phyloP scores from a whole-genome alignment of 2,888 invertebrate species.

The Lycocerus yunnanus region DNA sequence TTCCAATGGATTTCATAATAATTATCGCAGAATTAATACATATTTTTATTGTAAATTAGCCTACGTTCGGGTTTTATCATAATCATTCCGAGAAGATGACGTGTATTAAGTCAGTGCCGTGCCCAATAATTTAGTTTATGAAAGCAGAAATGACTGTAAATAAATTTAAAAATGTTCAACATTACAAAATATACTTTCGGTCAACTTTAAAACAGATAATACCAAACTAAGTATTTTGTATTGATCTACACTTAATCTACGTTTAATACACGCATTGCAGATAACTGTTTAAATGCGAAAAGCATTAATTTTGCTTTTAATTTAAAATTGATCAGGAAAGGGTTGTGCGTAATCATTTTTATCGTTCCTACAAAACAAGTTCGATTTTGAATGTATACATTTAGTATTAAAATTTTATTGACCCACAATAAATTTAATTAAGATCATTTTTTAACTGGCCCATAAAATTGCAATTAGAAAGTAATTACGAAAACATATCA shows the following conservation, averaged over 20 bases:
- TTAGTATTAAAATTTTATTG: conserved; percentile 19
- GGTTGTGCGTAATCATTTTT: conserved; percentile 32
- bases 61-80: too few relatives aligned
- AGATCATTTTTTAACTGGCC: not conserved
- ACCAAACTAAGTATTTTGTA: conserved; percentile 8
- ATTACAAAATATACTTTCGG: not conserved
- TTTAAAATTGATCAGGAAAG: conserved; percentile 31
- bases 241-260: conserved; percentile 27
- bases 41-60: too few relatives aligned
- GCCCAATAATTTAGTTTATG: not conserved
- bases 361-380: conserved; percentile 25
- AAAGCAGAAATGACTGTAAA: too few relatives aligned
- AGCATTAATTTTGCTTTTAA: conserved; percentile 31
- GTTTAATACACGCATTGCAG: conserved; percentile 32
- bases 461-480: not conserved
- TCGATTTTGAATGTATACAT: conserved; percentile 22
- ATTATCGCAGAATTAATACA: too few relatives aligned
- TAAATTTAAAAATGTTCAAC: too few relatives aligned
- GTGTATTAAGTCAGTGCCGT: not conserved
- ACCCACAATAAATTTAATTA: conserved; percentile 23
- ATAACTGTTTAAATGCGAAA: conserved; percentile 26
- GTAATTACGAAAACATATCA: not conserved
- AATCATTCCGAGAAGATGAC: too few relatives aligned
- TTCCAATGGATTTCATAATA: too few relatives aligned
- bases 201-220: not conserved